Evolutionary conservation across 2,797 vertebrate species (phyloP), one percentile per base, ranked within the genome.

Genomic region (Intellagama lesueurii): DNA sequence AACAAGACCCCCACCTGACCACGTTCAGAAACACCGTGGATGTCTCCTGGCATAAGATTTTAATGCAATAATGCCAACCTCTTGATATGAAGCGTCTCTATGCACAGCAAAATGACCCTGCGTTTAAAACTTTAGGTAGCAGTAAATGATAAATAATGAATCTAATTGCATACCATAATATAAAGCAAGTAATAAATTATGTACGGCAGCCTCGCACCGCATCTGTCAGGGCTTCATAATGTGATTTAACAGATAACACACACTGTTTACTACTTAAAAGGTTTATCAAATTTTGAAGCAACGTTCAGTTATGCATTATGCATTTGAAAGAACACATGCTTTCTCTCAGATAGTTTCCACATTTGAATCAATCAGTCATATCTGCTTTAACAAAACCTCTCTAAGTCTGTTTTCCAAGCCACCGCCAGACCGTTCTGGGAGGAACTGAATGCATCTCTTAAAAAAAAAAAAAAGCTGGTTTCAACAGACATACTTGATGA

Each of bases 161-260:
- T 91, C 91, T 14, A 3, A 95, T 93, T 94, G 92, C 49, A 92
- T 80, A 92, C 14, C 90, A 94, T 92, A 92, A 6, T 86, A 90
- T 75, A 87, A 94, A 93, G 79, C 12, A 78, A 88, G 30, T 73
- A 91, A 94, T 87, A 94, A 94, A 94, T 95, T 92, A 93, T 78
- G 66, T 82, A 92, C 85, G 88, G 89, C 86, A 85, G 87, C 86
- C 88, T 94, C 90, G 87, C 75, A 83, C 88, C 40, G 19, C 26
- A 94, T 88, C 90, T 92, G 79, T 86, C 88, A 81, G 72, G 76
- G 89, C 87, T 88, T 44, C 32, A 72, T 92, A 93, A 95, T 86
- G 64, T 85, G 89, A 96, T 96, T 96, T 94, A 94, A 92, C 86
- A 95, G 92, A 94, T 93, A 95, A 93, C 94, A 91, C 28, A 83